Base-by-base conservation (phyloP, 2,888 invertebrate species). In the Agrilus biguttatus region DNA sequence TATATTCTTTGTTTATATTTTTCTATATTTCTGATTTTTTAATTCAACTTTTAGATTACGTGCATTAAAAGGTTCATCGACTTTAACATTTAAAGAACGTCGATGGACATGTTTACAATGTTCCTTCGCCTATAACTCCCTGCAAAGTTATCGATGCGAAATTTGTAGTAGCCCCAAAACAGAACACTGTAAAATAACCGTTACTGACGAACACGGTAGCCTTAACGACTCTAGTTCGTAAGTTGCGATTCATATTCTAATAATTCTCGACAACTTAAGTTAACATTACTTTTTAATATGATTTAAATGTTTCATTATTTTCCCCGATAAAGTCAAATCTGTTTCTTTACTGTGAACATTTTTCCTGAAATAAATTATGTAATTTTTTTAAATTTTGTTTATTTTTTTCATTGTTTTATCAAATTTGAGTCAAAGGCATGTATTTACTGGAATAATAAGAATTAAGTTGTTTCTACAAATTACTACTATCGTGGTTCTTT, bases 101-200 rank as follows among this genome's bases (percentile, higher is more conserved):
- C 83, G 85, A 77, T 91, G 91, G 90, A 86, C 85, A 50, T 91
- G 91, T 67, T 73, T 75, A 45, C 83, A 84, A 64, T 92, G 91
- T 66, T 87, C 88, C 61, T 91, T 84, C 68, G 83, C 86, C 47
- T 88, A 87, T 65, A 86, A 90, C 68, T 82, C 83, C 49, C 74
- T 85, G 59, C 83, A 82, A 77, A 79, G 79, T 49, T 78, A 79
- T 39, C 73, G 74, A 52, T 91, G 91, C 65, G 86, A 86, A 67
- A 85, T 86, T 53, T 91, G 91, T 60, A 80, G 80, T 55, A 78
- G 80, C 47, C 68, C 72, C 43, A 69, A 76, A 46, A 74, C 73
- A 45, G 75, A 83, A 65, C 80, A 71, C 45, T 82, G 68, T 56
- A 71, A 80, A 40, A 82, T 82, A 57, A 83, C 85, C 1, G 76